Conservation (phyloP, 2,888 invertebrate species). For the Leptopilina myrica region DNA sequence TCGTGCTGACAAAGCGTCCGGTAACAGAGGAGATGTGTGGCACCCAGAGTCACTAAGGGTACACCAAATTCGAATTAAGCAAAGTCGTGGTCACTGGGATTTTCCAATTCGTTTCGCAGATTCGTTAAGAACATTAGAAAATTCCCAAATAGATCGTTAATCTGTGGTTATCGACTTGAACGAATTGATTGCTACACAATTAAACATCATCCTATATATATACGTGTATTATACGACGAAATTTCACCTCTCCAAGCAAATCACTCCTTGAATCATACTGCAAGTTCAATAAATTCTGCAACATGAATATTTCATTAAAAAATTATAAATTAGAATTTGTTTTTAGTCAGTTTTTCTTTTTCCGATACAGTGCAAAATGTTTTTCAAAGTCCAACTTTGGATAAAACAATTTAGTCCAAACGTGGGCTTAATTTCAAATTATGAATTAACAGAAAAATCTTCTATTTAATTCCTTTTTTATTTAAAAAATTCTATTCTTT, state of each 20-base stretch:
- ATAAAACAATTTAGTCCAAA: too few relatives aligned
- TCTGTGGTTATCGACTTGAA: neutral
- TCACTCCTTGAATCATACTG: neutral
- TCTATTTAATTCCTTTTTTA: too few relatives aligned
- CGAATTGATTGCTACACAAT: neutral
- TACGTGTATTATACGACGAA: neutral
- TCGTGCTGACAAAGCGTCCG: constrained; percentile 52
- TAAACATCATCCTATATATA: neutral
- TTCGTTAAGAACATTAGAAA: constrained; percentile 1
- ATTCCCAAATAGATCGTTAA: neutral
- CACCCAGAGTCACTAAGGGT: constrained; percentile 31
- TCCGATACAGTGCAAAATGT: too few relatives aligned
- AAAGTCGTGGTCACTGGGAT: constrained; percentile 31
- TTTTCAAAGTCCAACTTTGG: too few relatives aligned
- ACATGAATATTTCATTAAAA: too few relatives aligned
- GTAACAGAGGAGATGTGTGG: constrained; percentile 43
- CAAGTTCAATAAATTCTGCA: neutral
- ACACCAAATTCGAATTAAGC: constrained; percentile 34
- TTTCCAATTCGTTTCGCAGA: constrained; percentile 31
- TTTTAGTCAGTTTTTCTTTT: too few relatives aligned
- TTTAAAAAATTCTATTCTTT: too few relatives aligned
- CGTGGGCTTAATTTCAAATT: too few relatives aligned
- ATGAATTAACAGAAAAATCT: too few relatives aligned
- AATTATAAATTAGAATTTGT: too few relatives aligned
- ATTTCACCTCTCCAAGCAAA: neutral